Evolutionary conservation across 1,140 invertebrate species (phyloP), one percentile per base, ranked within the genome.

Genomic region (Oppia nitens): DNA sequence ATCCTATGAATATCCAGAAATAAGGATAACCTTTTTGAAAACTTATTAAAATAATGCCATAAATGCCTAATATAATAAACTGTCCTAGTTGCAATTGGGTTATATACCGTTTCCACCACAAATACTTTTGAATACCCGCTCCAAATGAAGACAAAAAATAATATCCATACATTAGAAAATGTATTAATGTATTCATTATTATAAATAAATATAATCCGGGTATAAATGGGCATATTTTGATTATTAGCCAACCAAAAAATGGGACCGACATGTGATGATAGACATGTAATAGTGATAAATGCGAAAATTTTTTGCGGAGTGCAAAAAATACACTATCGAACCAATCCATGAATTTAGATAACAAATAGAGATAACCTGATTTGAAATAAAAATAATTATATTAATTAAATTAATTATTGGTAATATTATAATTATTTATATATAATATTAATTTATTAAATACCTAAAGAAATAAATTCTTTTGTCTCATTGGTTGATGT

Each of bases 221-320:
- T 3, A 14, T 12, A 20, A 21, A 24, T 14, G 45, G 45, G 45
- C n/a, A 14, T 14, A 47, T 14, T n/a, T 47, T 47, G 45, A 47
- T 14, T 14, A 14, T 14, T 14, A 47, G 45, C 14, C n/a, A 47
- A 9, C n/a, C 53, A 12, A 25, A n/a, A 21, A 55, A 47, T 47
- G 53, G 53, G 9, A 55, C 53, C 9, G 49, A 40, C 53, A 87
- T 87, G 70, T 94, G 90, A 70, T 94, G 90, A 66, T 93, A 90
- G 56, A 94, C 88, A 73, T 94, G 90, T 24, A 94, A 77, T 27
- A 84, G 87, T n/a, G 87, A 88, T 57, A 93, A 84, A 68, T 94
- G 89, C 70, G 85, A 82, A 70, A 82, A 85, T 77, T 95, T 95
- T 73, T 90, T 90, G 64, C 87, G 78, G 65, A 89, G 73, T 66